phyloP scores from a whole-genome alignment of 2,797 vertebrate genomes.

The Furcifer pardalis region DNA sequence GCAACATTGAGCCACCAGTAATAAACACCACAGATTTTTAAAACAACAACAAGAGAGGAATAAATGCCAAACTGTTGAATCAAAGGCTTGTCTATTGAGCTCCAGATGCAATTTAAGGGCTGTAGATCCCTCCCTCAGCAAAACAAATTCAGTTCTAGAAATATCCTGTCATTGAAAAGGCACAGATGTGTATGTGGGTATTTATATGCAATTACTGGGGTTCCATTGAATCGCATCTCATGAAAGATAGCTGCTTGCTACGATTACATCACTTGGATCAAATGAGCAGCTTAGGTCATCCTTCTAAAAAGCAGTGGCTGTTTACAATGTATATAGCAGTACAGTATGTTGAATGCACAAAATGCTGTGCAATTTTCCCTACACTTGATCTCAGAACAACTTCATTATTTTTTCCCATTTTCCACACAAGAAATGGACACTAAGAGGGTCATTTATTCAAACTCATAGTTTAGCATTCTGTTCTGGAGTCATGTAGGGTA shows the following conservation, averaged over 20 bases:
- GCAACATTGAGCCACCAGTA: conserved; percentile 24
- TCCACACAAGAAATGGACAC: not conserved
- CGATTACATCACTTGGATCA: not conserved
- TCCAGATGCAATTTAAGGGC: not conserved
- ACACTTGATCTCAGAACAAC: not conserved
- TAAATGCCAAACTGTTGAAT: not conserved
- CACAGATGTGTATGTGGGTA: not conserved
- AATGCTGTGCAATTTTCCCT: not conserved
- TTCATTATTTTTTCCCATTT: not conserved
- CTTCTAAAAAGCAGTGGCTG: not conserved
- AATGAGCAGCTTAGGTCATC: not conserved
- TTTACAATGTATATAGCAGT: not conserved
- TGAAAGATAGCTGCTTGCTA: not conserved
- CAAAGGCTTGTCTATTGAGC: not conserved
- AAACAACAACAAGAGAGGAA: no score
- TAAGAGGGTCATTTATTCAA: not conserved
- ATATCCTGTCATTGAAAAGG: not conserved
- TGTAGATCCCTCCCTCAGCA: not conserved
- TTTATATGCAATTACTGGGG: no score
- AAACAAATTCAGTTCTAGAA: not conserved
- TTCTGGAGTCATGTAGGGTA: no score
- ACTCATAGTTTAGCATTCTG: not conserved
- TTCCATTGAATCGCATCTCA: not conserved
- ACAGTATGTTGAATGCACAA: not conserved
- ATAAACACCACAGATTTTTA: not conserved